Evolutionary conservation across 2,888 invertebrate species (phyloP).

Genomic region (Euphydryas editha): DNA sequence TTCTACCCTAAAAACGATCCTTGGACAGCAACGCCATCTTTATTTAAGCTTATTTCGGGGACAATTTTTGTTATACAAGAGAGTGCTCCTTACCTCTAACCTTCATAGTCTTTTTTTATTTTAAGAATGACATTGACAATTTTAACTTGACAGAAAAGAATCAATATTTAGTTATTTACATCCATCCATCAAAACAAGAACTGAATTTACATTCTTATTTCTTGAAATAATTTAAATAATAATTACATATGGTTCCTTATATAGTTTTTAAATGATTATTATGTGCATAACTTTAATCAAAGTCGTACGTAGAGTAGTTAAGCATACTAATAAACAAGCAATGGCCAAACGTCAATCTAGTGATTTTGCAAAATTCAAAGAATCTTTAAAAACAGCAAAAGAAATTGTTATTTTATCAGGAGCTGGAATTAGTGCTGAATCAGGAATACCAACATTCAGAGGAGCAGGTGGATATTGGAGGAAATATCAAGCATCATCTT

Average conservation of each 20-base stretch:
- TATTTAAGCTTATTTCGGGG: too few species aligned
- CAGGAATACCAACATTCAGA: conserved; percentile 94
- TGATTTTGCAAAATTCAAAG: conserved; percentile 80
- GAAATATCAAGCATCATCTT: conserved; percentile 86
- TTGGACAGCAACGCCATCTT: too few species aligned
- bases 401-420: conserved; percentile 88
- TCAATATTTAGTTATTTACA: too few species aligned
- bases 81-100: too few species aligned
- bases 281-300: conserved; percentile 55
- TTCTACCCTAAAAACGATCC: too few species aligned
- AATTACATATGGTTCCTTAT: neutral
- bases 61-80: too few species aligned
- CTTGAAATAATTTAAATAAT: neutral
- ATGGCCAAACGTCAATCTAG: conserved; percentile 63
- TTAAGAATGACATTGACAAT: too few species aligned
- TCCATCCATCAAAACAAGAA: neutral
- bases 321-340: conserved; percentile 24
- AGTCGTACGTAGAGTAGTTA: conserved; percentile 41
- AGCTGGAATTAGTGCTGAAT: conserved; percentile 93
- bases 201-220: neutral
- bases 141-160: too few species aligned
- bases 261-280: conserved; percentile 31
- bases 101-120: too few species aligned
- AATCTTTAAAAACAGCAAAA: conserved; percentile 83
- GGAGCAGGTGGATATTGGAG: conserved; percentile 93